Evolutionary conservation across 2,888 invertebrate genomes (phyloP).

Genomic region (Drepana falcataria): DNA sequence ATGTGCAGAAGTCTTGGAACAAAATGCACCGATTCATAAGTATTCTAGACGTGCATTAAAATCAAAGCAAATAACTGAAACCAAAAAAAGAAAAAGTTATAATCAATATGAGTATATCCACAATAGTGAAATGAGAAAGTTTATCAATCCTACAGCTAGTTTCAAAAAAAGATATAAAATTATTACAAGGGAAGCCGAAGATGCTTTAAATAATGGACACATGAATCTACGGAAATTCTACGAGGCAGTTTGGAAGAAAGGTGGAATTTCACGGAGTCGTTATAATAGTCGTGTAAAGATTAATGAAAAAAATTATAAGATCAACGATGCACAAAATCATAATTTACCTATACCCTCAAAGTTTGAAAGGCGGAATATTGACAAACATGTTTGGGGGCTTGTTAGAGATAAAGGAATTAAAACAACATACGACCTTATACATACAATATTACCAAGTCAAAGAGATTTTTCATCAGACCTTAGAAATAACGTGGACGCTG

Average conservation of each 20-base stretch:
- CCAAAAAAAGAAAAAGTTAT: constrained; percentile 2
- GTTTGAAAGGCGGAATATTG: background rate
- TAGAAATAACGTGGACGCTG: background rate
- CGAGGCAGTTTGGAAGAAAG: background rate
- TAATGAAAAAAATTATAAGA: constrained; percentile 18
- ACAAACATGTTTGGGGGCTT: constrained; percentile 3
- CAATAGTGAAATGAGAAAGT: constrained; percentile 18
- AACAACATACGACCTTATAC: constrained; percentile 51
- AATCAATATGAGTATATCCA: constrained; percentile 1
- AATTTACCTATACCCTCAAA: constrained; percentile 12
- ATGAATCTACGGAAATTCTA: constrained; percentile 11
- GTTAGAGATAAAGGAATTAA: constrained; percentile 15
- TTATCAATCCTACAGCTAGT: constrained; percentile 22
- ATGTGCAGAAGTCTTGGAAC: background rate
- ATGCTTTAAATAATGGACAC: constrained; percentile 14
- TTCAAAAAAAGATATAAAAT: constrained; percentile 26
- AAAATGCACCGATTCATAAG: background rate
- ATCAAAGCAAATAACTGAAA: constrained; percentile 6
- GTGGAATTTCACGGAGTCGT: constrained; percentile 21
- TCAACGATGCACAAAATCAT: constrained; percentile 25
- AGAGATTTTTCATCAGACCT: background rate
- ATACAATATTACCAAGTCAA: constrained; percentile 39
- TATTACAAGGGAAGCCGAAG: constrained; percentile 18
- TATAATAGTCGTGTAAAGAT: constrained; percentile 13
- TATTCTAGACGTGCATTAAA: background rate